Evolutionary conservation across 2,888 invertebrate species (phyloP).

Genomic region (Rhopalosiphum nymphaeae): DNA sequence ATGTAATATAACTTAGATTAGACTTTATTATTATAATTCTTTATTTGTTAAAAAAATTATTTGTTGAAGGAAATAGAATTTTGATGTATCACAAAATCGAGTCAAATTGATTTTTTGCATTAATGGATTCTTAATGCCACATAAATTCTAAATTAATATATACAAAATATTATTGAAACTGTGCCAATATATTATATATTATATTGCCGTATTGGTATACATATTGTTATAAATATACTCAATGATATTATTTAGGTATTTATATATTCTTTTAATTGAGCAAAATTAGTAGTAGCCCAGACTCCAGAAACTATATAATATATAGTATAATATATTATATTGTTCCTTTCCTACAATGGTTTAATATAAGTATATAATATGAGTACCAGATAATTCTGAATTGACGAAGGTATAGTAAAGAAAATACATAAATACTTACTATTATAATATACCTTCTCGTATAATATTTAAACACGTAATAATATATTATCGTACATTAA

Average conservation of each 20-base stretch:
- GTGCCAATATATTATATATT: neutral
- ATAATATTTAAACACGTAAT: neutral
- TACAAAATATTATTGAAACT: neutral
- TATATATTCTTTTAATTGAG: neutral
- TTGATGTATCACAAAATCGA: neutral
- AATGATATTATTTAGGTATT: neutral
- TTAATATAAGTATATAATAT: neutral
- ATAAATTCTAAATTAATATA: neutral
- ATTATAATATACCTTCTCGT: neutral
- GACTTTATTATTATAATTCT: neutral
- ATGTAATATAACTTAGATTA: neutral
- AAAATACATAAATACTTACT: neutral
- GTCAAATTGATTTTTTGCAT: neutral
- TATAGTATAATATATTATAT: neutral
- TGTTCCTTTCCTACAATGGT: neutral
- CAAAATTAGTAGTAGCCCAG: neutral
- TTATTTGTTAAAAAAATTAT: neutral
- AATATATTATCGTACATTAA: neutral
- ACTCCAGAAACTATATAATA: neutral
- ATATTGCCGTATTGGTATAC: neutral
- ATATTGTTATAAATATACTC: neutral
- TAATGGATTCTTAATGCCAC: neutral
- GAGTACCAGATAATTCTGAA: neutral
- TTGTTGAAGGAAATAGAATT: neutral
- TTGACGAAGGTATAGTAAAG: neutral